Conservation (phyloP, 2,797 vertebrate genomes). For the Siniperca obscura region DNA sequence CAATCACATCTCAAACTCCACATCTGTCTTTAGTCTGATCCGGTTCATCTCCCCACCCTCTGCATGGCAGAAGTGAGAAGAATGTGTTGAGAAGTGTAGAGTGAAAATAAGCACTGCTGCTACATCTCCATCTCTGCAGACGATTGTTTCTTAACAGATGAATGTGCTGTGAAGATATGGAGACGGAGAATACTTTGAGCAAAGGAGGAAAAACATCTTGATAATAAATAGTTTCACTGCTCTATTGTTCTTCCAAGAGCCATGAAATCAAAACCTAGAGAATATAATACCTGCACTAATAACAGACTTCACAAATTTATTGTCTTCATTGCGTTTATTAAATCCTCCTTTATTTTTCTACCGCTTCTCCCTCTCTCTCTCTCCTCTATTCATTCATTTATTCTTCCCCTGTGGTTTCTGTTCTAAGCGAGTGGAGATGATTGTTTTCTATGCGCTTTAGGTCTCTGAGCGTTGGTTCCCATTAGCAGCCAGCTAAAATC, state of each 20-base stretch:
- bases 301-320: conserved; percentile 36
- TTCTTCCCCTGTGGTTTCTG: conserved; percentile 49
- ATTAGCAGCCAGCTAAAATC: conserved; percentile 51
- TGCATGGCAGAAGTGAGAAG: too few species aligned
- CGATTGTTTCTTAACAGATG: background rate
- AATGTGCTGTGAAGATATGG: conserved; percentile 1
- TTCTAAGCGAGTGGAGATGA: conserved; percentile 36
- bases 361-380: background rate
- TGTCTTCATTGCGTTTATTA: conserved; percentile 42
- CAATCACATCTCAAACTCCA: background rate
- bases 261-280: conserved; percentile 39
- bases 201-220: conserved; percentile 13
- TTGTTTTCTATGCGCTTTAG: conserved; percentile 28
- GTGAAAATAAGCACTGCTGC: conserved; percentile 13
- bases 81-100: background rate
- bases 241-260: conserved; percentile 46
- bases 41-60: too few species aligned
- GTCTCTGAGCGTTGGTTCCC: conserved; percentile 42
- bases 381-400: conserved; percentile 32
- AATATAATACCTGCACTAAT: conserved; percentile 50
- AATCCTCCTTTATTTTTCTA: conserved; percentile 34
- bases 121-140: conserved; percentile 9
- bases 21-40: background rate
- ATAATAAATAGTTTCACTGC: conserved; percentile 42
- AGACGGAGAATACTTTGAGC: background rate